These are phyloP conservation scores for Prochilodus magdalenae DNA, from an alignment of 2,113 vertebrate species.

Conservation along the genomic window DNA sequence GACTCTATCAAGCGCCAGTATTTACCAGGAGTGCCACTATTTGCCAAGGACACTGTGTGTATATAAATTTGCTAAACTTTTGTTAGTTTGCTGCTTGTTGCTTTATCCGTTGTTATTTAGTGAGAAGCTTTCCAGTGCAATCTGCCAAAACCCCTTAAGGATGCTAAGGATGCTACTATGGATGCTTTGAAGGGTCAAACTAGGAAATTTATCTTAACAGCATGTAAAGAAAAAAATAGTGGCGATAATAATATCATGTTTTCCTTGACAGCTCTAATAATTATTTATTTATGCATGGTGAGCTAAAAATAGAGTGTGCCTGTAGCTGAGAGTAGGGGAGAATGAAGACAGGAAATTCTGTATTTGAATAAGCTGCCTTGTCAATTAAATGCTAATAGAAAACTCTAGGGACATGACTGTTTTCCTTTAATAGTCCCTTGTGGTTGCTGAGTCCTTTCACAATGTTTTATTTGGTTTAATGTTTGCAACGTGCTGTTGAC, in stretches of 20 bases:
- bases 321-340: conserved; percentile 64
- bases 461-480: conserved; percentile 37
- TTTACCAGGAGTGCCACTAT: too few species aligned
- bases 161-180: too few species aligned
- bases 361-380: conserved; percentile 65
- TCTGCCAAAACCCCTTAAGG: too few species aligned
- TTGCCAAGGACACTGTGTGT: too few species aligned
- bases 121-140: too few species aligned
- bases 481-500: conserved; percentile 27
- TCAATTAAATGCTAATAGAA: conserved; percentile 60
- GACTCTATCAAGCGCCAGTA: too few species aligned
- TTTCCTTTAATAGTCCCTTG: conserved; percentile 52
- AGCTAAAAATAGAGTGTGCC: conserved; percentile 66
- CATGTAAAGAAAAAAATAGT: too few species aligned
- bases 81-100: too few species aligned
- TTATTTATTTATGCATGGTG: conserved; percentile 49
- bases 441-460: conserved; percentile 42
- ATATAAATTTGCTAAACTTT: too few species aligned
- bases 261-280: neutral
- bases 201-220: too few species aligned
- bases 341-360: conserved; percentile 52
- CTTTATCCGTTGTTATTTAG: too few species aligned
- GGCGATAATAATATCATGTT: neutral
- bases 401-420: conserved; percentile 56
- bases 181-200: too few species aligned